Base-by-base conservation (phyloP, 2,888 invertebrate species). In the Mimachlamys varia region DNA sequence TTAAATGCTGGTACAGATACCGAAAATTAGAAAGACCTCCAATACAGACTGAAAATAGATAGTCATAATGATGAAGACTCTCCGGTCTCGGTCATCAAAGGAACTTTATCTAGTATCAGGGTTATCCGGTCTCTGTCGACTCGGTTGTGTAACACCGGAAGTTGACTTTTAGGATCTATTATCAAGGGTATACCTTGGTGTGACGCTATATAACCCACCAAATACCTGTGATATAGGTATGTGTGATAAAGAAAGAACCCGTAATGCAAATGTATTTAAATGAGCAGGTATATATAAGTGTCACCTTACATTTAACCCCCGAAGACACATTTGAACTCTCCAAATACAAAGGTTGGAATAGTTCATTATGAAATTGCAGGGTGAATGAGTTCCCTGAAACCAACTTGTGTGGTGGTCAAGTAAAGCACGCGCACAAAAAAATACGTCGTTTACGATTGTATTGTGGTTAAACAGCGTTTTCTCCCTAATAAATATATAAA, bases 141-240 rank as follows among this genome's bases (percentile, higher is more conserved):
- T 19, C 62, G 4, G 19, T 76, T 76, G 22, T 76, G 76, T 76
- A 76, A 76, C 76, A 76, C 76, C 76, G 76, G 76, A 76, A 76
- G 76, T 33, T 76, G 76, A 27, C 19, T 12, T 76, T 27, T 12
- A 76, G 10, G 0, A 33, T 76, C 76, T 33, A 33, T 76, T 76
- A 76, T 76, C 76, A 76, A 76, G 27, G 76, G 76, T 76, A 33
- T 76, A 12, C 10, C 0, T 27, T 15, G 76, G 17, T 27, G 76
- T 27, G 33, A 76, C 76, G 76, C 12, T 33, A 12, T 12, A 33
- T 76, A 33, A 10, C 62, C 10, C 5, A n/a, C 62, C 62, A 62
- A n/a, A n/a, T 62, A 62, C 0, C 62, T 22, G 22, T 19, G 7
- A 62, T 62, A 22, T 62, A 19, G 22, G 62, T 62, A 76, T 76